These are phyloP conservation scores for Macrobrachium nipponense DNA, from an alignment of 1,140 invertebrate genomes.

Conservation along the genomic window DNA sequence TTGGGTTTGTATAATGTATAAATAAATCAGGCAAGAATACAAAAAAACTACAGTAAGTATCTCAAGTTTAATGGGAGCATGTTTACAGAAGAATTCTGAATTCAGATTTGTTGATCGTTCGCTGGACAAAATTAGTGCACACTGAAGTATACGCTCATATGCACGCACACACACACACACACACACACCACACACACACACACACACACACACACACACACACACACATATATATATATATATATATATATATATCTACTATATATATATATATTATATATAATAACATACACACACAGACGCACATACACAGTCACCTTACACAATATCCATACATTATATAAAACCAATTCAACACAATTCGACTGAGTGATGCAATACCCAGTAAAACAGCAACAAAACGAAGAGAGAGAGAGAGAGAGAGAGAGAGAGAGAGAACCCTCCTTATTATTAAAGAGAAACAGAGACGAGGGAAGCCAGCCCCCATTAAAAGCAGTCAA, in stretches of 20 bases:
- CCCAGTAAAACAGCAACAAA: too few species aligned
- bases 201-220: not conserved
- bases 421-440: conserved; percentile 2
- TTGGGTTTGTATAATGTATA: too few species aligned
- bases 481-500: not conserved
- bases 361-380: not conserved
- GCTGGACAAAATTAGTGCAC: not conserved
- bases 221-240: conserved; percentile 8
- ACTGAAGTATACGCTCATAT: not conserved
- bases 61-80: not conserved
- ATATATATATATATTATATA: not conserved
- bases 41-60: too few species aligned
- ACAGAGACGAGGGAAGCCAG: not conserved
- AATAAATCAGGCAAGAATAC: too few species aligned
- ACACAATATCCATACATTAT: not conserved
- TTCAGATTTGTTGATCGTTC: not conserved
- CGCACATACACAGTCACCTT: not conserved
- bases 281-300: not conserved
- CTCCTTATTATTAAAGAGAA: too few species aligned
- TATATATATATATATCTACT: not conserved
- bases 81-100: not conserved
- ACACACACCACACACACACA: conserved; percentile 4
- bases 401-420: conserved; percentile 6
- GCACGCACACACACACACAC: not conserved
- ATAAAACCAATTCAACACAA: not conserved